phyloP scores from a whole-genome alignment of 2,888 invertebrate genomes.

The Amaurobius ferox region DNA sequence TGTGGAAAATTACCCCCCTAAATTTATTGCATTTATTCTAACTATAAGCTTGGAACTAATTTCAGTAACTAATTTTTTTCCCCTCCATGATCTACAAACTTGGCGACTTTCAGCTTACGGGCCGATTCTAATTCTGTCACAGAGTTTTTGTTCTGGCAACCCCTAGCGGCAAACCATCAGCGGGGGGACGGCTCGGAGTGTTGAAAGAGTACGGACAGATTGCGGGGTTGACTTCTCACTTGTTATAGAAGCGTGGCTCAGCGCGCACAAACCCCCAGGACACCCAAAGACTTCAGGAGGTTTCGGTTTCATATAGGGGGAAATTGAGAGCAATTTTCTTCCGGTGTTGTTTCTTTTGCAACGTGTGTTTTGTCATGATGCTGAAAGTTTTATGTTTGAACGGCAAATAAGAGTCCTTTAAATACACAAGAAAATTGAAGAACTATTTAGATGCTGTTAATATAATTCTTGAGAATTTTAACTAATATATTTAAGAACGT shows the following conservation, averaged over 20 bases:
- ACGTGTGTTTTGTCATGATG: too few species aligned
- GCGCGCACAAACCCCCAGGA: conserved; percentile 12
- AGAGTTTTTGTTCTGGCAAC: conserved; percentile 18
- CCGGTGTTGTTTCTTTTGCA: neutral
- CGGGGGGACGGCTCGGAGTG: conserved; percentile 16
- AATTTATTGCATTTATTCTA: too few species aligned
- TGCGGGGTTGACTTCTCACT: conserved; percentile 40
- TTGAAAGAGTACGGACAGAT: conserved; percentile 25
- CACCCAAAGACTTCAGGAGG: neutral
- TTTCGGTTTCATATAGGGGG: neutral
- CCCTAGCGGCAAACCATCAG: conserved; percentile 18
- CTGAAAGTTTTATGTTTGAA: too few species aligned
- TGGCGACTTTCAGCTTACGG: conserved; percentile 17
- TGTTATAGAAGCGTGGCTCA: conserved; percentile 27
- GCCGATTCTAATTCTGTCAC: conserved; percentile 17
- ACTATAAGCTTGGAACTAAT: too few species aligned
- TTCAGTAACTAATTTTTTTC: too few species aligned
- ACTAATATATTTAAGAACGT: too few species aligned
- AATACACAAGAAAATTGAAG: too few species aligned
- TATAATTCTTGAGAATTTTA: too few species aligned
- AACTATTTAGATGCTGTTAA: too few species aligned
- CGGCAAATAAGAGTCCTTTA: too few species aligned
- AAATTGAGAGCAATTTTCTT: too few species aligned
- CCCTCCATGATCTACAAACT: neutral
- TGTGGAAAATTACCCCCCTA: too few species aligned